Evolutionary conservation across 2,888 invertebrate species (phyloP), one percentile per base, ranked within the genome.

Genomic region (Hypomecis punctinalis): DNA sequence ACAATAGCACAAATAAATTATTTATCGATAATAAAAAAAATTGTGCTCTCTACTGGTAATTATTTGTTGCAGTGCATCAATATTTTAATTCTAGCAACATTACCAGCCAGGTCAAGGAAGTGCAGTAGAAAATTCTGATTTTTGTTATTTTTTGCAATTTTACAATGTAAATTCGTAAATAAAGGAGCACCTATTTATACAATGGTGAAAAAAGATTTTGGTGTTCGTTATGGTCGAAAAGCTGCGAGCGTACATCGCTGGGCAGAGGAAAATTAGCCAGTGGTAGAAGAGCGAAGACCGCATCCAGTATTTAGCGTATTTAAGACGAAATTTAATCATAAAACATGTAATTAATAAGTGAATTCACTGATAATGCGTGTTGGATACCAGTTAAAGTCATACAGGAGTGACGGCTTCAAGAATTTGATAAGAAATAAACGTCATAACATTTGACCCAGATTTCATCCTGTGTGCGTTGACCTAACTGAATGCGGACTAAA

Each of bases 401-500:
- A 67, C 66, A 61, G 40, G 48, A 69, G 69, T 59, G 66, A 71
- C 74, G 63, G 66, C 62, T 72, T 69, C 67, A 71, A 65, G 64
- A 75, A 76, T 76, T 79, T 70, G 69, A 70, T 77, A 68, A 74
- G 73, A 82, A 83, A 79, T 81, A 80, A 77, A 83, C 76, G 82
- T 84, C 80, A 83, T 84, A 89, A 84, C 83, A 84, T 90, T 86
- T 93, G 93, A 93, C 93, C 93, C 91, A 93, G 81, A 87, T 93
- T 85, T 82, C 79, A 77, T 83, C 82, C 76, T 79, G 85, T 91
- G 89, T 90, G 88, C 91, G 89, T 89, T 92, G 93, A 93, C 93
- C 92, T 91, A 91, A 89, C 81, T 85, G 89, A 88, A 88, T 91
- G 90, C 90, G 91, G 92, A 91, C 82, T 87, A 83, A 75, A 84